Percentiles rank a stretch among this genome's conserved stretches.
Conservation (phyloP, 2,888 invertebrate species). For the Hoplodrina ambigua region DNA sequence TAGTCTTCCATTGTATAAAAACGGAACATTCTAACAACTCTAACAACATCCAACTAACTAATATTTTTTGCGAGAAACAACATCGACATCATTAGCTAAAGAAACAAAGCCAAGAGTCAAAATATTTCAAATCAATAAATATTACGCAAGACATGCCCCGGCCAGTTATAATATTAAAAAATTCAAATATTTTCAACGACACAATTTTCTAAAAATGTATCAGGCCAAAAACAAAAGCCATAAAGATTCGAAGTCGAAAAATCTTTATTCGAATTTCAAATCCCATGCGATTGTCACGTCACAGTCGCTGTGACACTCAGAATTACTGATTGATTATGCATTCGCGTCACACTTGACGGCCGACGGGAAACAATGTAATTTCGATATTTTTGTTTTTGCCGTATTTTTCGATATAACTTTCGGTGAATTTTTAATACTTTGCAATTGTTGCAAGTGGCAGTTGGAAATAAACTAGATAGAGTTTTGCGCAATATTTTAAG, state of each 20-base stretch:
- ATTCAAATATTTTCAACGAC: too few species aligned
- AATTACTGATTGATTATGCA: slow-evolving; percentile 90
- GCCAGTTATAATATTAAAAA: too few species aligned
- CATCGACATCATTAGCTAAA: too few species aligned
- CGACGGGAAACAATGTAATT: slow-evolving; percentile 75
- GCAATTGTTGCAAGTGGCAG: background rate
- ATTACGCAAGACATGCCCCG: too few species aligned
- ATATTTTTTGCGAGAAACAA: too few species aligned
- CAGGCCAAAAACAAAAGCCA: slow-evolving; percentile 18
- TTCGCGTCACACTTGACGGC: slow-evolving; percentile 84
- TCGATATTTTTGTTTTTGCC: slow-evolving; percentile 51
- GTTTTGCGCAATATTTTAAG: background rate
- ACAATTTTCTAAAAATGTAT: background rate
- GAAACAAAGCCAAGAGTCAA: too few species aligned
- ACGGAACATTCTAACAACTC: too few species aligned
- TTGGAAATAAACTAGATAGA: background rate
- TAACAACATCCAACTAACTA: too few species aligned
- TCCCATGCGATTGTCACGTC: slow-evolving; percentile 84
- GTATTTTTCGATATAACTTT: slow-evolving; percentile 34
- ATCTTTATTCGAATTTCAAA: slow-evolving; percentile 84
- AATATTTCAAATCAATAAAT: too few species aligned
- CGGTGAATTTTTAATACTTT: slow-evolving; percentile 5
- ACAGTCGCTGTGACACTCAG: slow-evolving; percentile 79
- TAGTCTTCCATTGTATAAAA: background rate
- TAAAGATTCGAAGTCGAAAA: slow-evolving; percentile 74